Percentiles rank a stretch among this genome's conserved stretches.
Conservation (phyloP, 2,888 invertebrate genomes). For the Lasiommata megera region DNA sequence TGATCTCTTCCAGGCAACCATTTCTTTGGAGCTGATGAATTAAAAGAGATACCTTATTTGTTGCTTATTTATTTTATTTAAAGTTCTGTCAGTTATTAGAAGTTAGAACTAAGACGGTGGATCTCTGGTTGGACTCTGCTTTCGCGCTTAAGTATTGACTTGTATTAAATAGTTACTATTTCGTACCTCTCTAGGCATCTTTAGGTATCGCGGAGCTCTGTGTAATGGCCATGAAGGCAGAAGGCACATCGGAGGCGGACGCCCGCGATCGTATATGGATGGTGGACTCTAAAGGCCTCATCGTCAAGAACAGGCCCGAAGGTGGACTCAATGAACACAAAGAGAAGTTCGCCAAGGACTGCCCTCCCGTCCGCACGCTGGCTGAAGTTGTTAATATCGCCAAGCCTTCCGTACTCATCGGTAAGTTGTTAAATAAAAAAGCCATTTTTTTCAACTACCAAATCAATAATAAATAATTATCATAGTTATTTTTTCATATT, state of each 20-base stretch:
- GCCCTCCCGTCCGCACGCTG: conserved; percentile 88
- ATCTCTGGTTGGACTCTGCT: no score
- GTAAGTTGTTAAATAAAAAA: no score
- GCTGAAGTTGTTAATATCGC: conserved; percentile 89
- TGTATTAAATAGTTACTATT: background rate
- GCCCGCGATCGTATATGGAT: conserved; percentile 94
- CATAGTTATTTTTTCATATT: no score
- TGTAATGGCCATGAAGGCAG: conserved; percentile 94
- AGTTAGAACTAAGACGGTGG: no score
- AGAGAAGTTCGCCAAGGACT: conserved; percentile 89
- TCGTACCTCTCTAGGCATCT: conserved; percentile 83
- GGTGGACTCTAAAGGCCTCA: conserved; percentile 97
- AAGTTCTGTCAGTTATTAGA: no score
- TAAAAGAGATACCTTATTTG: no score
- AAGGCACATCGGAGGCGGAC: conserved; percentile 88
- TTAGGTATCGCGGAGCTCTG: conserved; percentile 96
- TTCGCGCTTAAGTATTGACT: background rate
- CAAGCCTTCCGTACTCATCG: conserved; percentile 95
- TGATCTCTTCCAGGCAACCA: no score
- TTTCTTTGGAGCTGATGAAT: no score
- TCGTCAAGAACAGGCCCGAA: conserved; percentile 91
- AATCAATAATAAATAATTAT: no score
- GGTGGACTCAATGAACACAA: conserved; percentile 92
- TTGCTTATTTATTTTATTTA: no score
- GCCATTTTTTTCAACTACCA: no score